Percentiles rank a stretch among this genome's conserved stretches.
Conservation (phyloP, 2,888 invertebrate species). For the Halictus quadricinctus region DNA sequence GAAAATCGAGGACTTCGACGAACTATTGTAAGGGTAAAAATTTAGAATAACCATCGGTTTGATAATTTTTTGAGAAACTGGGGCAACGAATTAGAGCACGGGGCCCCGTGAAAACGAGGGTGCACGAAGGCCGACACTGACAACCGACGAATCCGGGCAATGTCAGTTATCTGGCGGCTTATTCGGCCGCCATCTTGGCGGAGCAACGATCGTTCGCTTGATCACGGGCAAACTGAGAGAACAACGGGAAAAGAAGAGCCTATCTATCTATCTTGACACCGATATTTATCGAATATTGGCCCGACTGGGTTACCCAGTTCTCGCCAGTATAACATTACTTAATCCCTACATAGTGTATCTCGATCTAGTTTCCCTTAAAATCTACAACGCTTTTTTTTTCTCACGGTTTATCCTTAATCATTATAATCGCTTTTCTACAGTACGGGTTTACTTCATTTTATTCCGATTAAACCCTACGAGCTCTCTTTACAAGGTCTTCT, state of each 20-base stretch:
- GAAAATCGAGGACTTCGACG: neutral
- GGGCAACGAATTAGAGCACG: neutral
- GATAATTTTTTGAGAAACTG: neutral
- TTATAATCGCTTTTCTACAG: slow-evolving; percentile 33
- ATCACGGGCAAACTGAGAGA: slow-evolving; percentile 35
- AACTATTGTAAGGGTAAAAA: neutral
- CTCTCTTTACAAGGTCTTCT: slow-evolving; percentile 51
- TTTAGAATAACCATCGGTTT: neutral
- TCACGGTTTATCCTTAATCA: slow-evolving; percentile 42
- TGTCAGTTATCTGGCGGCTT: slow-evolving; percentile 32
- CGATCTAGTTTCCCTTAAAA: slow-evolving; percentile 50
- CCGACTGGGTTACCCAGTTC: slow-evolving; percentile 79
- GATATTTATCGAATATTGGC: slow-evolving; percentile 83
- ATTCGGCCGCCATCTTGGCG: slow-evolving; percentile 18
- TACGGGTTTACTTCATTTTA: slow-evolving; percentile 43
- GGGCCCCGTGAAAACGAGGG: neutral
- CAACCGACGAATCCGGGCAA: slow-evolving; percentile 27
- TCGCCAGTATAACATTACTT: slow-evolving; percentile 78
- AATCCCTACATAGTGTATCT: slow-evolving; percentile 58
- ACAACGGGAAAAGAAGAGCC: slow-evolving; percentile 21
- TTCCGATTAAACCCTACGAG: slow-evolving; percentile 38
- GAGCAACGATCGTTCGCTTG: slow-evolving; percentile 39
- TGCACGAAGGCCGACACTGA: neutral
- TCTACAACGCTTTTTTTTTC: slow-evolving; percentile 49
- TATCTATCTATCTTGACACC: slow-evolving; percentile 68